phyloP scores from a whole-genome alignment of 1,140 invertebrate genomes.

The Ganaspis sp. region DNA sequence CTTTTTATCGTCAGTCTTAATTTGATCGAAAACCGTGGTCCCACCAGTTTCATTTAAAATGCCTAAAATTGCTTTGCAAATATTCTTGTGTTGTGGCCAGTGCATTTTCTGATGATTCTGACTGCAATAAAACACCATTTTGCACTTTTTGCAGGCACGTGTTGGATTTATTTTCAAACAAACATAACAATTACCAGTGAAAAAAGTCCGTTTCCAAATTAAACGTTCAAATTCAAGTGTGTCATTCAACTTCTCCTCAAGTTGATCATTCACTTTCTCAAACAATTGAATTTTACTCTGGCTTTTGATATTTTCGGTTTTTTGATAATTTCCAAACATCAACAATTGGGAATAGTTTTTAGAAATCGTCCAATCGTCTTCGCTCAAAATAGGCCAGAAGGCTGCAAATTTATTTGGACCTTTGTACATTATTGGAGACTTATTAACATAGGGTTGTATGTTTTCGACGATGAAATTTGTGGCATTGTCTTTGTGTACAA shows the following conservation, averaged over 20 bases:
- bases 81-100: not conserved
- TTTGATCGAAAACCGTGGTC: not conserved
- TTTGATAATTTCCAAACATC: not conserved
- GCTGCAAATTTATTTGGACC: not conserved
- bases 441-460: not conserved
- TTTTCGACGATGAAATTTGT: not conserved
- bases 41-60: not conserved
- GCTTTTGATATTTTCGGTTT: no score
- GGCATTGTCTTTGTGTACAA: not conserved
- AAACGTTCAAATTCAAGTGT: not conserved
- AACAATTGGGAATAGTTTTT: not conserved
- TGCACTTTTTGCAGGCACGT: not conserved
- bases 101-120: not conserved
- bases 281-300: no score
- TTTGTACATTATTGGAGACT: not conserved
- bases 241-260: not conserved
- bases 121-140: conserved; percentile 1
- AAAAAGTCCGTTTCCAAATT: not conserved
- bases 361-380: not conserved
- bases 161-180: not conserved
- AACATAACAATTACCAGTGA: not conserved
- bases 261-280: not conserved
- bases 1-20: not conserved
- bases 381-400: not conserved
- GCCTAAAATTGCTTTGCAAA: not conserved